phyloP scores from a whole-genome alignment of 1,140 invertebrate species.

The Pseudomyrmex sp. region DNA sequence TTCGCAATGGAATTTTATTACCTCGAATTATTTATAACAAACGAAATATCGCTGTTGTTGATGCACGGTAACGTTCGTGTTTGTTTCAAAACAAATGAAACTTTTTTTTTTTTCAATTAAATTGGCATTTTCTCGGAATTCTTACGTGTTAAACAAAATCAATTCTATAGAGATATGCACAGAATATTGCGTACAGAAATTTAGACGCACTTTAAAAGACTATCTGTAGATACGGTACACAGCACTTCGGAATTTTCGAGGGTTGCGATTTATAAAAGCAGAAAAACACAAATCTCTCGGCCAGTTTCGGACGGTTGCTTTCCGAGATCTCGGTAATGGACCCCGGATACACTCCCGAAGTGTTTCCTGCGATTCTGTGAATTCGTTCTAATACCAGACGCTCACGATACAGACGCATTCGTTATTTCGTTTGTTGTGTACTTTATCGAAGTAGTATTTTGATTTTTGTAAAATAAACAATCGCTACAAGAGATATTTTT shows the following conservation, averaged over 20 bases:
- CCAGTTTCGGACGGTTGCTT: slow-evolving; percentile 81
- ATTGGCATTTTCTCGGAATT: neutral
- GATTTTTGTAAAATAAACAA: no score
- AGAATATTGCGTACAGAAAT: no score
- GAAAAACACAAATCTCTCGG: slow-evolving; percentile 81
- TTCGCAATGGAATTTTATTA: slow-evolving; percentile 51
- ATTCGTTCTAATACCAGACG: slow-evolving; percentile 76
- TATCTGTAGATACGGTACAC: slow-evolving; percentile 12
- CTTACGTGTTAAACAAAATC: neutral
- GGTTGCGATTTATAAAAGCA: slow-evolving; percentile 31
- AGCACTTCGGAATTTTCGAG: neutral
- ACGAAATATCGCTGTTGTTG: slow-evolving; percentile 18
- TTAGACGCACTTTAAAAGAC: neutral
- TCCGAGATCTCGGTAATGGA: slow-evolving; percentile 83
- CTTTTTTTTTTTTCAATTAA: neutral
- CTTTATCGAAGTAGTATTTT: slow-evolving; percentile 1
- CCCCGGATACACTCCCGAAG: slow-evolving; percentile 82
- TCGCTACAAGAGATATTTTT: no score
- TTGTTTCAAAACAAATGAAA: neutral
- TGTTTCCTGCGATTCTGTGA: slow-evolving; percentile 80
- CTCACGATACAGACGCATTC: slow-evolving; percentile 80
- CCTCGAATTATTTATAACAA: slow-evolving; percentile 31
- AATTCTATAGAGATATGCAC: no score
- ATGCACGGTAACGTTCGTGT: neutral
- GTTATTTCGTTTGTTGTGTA: slow-evolving; percentile 46